Evolutionary conservation across 2,797 vertebrate genomes (phyloP).

Genomic region (Balearica regulorum): DNA sequence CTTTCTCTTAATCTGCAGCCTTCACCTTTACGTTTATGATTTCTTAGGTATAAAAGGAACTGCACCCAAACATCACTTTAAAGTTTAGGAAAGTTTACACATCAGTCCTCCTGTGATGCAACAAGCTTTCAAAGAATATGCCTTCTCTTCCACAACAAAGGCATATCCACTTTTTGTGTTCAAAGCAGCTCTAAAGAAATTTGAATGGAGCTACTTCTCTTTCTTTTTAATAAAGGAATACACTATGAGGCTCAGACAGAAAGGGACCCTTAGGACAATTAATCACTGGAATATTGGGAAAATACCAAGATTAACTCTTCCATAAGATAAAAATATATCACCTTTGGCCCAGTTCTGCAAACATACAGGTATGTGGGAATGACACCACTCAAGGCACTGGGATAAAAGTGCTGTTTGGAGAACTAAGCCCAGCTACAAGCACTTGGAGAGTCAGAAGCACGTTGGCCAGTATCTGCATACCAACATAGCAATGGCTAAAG

Average conservation of each 20-base stretch:
- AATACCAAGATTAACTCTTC: background rate
- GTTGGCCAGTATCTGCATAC: background rate
- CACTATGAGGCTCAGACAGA: background rate
- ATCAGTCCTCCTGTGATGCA: background rate
- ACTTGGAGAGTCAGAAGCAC: background rate
- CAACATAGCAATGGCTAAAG: background rate
- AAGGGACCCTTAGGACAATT: background rate
- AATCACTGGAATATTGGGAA: background rate
- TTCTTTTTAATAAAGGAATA: background rate
- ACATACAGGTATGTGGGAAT: background rate
- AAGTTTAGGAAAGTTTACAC: background rate
- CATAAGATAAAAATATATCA: background rate
- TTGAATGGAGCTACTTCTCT: background rate
- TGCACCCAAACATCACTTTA: background rate
- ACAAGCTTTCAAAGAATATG: background rate
- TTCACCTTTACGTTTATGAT: background rate
- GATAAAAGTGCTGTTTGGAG: background rate
- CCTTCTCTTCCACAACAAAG: background rate
- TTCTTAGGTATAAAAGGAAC: conserved; percentile 1
- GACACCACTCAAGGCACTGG: background rate
- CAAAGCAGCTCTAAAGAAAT: background rate
- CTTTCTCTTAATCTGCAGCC: background rate
- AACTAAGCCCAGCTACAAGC: background rate
- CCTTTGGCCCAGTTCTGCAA: background rate
- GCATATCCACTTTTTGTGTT: background rate